These are phyloP conservation scores for Orientallactaga bullata DNA, from an alignment of 2,113 vertebrate genomes.

Conservation along the genomic window DNA sequence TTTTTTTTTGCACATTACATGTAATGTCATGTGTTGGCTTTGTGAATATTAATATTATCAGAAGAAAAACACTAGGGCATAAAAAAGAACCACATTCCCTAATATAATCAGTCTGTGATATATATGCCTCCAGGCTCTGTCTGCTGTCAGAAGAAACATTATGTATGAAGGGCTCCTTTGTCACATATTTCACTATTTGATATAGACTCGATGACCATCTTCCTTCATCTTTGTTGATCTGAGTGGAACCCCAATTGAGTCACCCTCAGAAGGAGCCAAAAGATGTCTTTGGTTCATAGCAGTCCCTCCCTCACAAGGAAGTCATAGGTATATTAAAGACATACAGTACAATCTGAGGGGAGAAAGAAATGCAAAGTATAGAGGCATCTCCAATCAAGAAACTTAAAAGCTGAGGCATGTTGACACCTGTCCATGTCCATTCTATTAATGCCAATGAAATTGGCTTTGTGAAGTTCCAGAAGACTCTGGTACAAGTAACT, in stretches of 20 bases:
- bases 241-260: not conserved
- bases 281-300: slow-evolving; percentile 66
- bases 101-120: not conserved
- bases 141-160: not conserved
- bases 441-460: not conserved
- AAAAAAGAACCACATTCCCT: not conserved
- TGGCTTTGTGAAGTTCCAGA: not conserved
- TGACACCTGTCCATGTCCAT: not conserved
- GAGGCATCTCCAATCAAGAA: slow-evolving; percentile 1
- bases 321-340: not conserved
- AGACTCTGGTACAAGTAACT: not conserved
- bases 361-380: not conserved
- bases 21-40: not conserved
- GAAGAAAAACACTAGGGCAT: not conserved
- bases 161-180: not conserved
- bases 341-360: not conserved
- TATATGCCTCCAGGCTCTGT: not conserved
- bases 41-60: not conserved
- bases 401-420: not conserved
- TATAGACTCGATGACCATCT: not conserved
- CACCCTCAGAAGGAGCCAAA: slow-evolving; percentile 41
- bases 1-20: slow-evolving; percentile 25
- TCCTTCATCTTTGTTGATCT: not conserved
- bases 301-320: not conserved
- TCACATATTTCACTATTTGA: not conserved